Evolutionary conservation across 2,113 vertebrate species (phyloP).

Genomic region (Zeus faber): DNA sequence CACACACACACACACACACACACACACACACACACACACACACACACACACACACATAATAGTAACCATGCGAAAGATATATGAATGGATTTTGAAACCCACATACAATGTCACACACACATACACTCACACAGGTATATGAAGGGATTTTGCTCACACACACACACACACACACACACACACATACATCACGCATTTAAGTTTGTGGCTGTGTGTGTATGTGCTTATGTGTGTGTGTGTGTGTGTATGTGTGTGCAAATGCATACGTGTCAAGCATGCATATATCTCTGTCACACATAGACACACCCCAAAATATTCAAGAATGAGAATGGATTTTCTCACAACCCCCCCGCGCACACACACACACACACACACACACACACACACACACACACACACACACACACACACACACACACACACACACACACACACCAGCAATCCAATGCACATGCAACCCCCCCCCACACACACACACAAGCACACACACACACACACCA

Average conservation of each 20-base stretch:
- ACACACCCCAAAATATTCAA: not conserved
- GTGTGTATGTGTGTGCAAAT: no score
- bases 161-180: not conserved
- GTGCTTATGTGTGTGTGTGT: no score
- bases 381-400: slow-evolving; percentile 10
- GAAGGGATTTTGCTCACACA: not conserved
- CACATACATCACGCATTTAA: no score
- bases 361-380: not conserved
- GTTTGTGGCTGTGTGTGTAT: no score
- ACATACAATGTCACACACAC: slow-evolving; percentile 1
- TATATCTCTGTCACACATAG: no score
- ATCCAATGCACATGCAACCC: not conserved
- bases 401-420: slow-evolving; percentile 3
- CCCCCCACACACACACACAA: not conserved
- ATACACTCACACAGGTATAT: not conserved
- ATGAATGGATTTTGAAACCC: no score
- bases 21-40: not conserved
- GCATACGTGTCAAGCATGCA: no score
- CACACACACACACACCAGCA: not conserved
- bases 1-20: slow-evolving; percentile 9
- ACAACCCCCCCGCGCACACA: not conserved
- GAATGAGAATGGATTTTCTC: not conserved
- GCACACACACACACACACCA: not conserved
- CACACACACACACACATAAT: not conserved
- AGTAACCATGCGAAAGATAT: no score